phyloP scores from a whole-genome alignment of 1,140 invertebrate species.

The Drepana arcuata region DNA sequence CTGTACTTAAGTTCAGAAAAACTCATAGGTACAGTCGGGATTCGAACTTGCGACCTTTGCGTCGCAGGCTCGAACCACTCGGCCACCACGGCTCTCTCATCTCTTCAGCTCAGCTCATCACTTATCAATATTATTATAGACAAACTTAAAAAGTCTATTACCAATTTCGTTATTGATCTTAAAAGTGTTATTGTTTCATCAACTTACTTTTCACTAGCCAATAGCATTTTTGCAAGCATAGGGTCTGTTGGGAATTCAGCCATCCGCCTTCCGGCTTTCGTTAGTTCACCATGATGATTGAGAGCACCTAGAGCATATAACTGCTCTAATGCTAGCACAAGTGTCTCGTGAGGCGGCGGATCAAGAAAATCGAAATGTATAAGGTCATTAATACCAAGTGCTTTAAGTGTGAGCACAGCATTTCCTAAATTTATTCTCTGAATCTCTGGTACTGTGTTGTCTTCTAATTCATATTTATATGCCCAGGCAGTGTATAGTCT shows the following conservation, averaged over 20 bases:
- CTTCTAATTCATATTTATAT: conserved; percentile 97
- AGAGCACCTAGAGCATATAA: conserved; percentile 98
- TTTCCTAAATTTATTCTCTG: conserved; percentile 98
- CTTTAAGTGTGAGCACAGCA: conserved; percentile 97
- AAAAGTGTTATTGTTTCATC: no score
- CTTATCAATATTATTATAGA: no score
- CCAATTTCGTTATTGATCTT: no score
- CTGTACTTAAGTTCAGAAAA: no score
- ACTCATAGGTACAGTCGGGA: no score
- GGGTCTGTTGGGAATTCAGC: conserved; percentile 99
- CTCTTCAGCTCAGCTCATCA: no score
- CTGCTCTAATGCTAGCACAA: conserved; percentile 96
- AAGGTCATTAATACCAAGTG: conserved; percentile 97
- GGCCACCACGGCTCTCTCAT: no score
- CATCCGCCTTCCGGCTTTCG: conserved; percentile 97
- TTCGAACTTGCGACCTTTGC: no score
- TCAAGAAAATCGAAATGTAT: conserved; percentile 99
- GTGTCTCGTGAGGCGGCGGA: conserved; percentile 97
- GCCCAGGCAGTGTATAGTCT: conserved; percentile 97
- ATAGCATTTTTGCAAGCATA: conserved; percentile 98
- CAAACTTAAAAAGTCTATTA: no score
- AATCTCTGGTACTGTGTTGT: conserved; percentile 98
- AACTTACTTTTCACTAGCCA: conserved; percentile 96
- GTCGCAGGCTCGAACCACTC: no score
- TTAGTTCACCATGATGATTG: conserved; percentile 97